Percentiles rank a stretch among this genome's conserved stretches.
Evolutionary conservation across 2,797 vertebrate species (phyloP).

Genomic region (Danio kyathit): DNA sequence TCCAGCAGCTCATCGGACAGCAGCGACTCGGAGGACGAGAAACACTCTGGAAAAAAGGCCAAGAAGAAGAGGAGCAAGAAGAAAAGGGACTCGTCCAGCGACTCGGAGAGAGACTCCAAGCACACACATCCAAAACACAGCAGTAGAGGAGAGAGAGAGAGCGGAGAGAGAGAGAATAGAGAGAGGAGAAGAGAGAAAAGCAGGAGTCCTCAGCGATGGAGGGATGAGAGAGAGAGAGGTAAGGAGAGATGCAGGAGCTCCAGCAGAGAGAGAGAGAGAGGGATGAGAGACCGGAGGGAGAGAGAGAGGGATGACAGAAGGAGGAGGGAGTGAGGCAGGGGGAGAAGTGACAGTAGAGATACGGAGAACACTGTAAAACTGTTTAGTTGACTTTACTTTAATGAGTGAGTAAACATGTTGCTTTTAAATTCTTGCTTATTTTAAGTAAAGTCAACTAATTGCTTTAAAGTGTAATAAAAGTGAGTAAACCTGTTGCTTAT

Average conservation of each 20-base stretch:
- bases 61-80: conserved; percentile 77
- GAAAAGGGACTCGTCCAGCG: conserved; percentile 83
- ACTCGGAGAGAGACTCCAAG: conserved; percentile 76
- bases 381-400: too few species aligned
- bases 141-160: conserved; percentile 60
- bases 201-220: conserved; percentile 23
- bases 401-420: too few species aligned
- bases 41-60: conserved; percentile 63
- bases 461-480: too few species aligned
- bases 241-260: conserved; percentile 36
- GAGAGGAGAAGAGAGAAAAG: conserved; percentile 39
- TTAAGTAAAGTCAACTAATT: too few species aligned
- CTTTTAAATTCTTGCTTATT: too few species aligned
- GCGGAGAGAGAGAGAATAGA: conserved; percentile 47
- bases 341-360: conserved; percentile 58
- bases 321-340: conserved; percentile 13
- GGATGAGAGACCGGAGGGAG: neutral
- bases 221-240: conserved; percentile 34
- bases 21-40: conserved; percentile 65
- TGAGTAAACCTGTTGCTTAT: too few species aligned
- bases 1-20: conserved; percentile 78
- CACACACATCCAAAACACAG: conserved; percentile 52
- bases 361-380: conserved; percentile 8
- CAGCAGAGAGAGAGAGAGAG: conserved; percentile 28
- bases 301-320: conserved; percentile 8